phyloP scores from a whole-genome alignment of 2,888 invertebrate genomes.

The Escarpia spicata region DNA sequence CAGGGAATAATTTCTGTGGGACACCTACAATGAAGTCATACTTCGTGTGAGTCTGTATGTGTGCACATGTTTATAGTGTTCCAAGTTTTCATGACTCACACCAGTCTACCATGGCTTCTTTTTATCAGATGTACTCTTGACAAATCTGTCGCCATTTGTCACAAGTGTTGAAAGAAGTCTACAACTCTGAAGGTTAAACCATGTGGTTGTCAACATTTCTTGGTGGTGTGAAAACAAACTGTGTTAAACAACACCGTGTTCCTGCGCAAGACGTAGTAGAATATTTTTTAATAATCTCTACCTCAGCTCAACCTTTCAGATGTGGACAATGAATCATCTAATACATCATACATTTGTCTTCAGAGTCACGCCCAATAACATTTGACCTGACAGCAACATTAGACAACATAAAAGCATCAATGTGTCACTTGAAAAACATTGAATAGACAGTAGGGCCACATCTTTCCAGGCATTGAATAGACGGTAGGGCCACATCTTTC shows the following conservation, averaged over 20 bases:
- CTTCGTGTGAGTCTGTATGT: neutral
- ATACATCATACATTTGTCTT: neutral
- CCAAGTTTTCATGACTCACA: neutral
- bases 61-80: neutral
- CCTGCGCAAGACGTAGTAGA: neutral
- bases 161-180: neutral
- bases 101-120: neutral
- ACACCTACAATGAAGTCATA: conserved; percentile 8
- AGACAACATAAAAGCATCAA: neutral
- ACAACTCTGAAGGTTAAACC: neutral
- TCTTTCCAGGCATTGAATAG: too few relatives aligned
- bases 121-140: neutral
- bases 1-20: neutral
- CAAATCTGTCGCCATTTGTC: neutral
- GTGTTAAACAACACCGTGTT: neutral
- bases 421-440: neutral
- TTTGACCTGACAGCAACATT: neutral
- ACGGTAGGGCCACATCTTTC: neutral
- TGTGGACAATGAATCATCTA: neutral
- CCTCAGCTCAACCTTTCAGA: neutral
- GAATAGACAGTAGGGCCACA: neutral
- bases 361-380: neutral
- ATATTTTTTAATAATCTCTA: neutral
- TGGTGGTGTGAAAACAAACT: neutral
- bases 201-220: neutral